These are phyloP conservation scores for Arenaria interpres DNA, from an alignment of 2,113 vertebrate genomes.

Conservation along the genomic window DNA sequence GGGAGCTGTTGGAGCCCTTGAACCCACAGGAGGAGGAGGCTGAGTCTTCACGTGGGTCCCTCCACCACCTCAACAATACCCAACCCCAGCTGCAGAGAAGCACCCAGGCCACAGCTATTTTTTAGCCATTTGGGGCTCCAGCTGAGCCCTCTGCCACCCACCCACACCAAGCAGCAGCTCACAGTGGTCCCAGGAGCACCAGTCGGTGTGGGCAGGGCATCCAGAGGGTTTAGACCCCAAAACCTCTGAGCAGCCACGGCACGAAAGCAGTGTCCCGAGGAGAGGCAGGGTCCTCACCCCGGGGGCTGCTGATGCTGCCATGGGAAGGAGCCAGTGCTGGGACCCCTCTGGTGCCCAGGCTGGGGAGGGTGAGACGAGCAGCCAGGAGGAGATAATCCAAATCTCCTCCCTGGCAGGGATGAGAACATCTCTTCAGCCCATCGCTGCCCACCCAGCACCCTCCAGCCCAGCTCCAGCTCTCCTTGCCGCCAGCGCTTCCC, in stretches of 20 bases:
- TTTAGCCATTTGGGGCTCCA: not conserved
- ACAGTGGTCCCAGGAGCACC: not conserved
- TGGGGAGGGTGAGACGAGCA: not conserved
- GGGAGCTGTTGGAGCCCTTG: not conserved
- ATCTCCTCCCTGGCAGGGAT: not conserved
- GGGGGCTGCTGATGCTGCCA: not conserved
- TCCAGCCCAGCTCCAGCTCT: not conserved
- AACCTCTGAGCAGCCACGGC: not conserved
- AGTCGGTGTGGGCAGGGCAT: not conserved
- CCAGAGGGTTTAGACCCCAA: not conserved
- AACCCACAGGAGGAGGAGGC: not conserved
- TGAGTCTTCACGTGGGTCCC: not conserved
- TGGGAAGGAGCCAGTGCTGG: not conserved
- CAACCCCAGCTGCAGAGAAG: not conserved
- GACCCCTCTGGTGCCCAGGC: not conserved
- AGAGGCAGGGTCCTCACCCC: not conserved
- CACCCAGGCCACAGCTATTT: not conserved
- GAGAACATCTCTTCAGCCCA: not conserved
- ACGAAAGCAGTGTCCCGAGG: not conserved
- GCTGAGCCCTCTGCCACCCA: not conserved
- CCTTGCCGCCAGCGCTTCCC: not conserved
- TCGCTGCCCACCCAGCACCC: accelerated
- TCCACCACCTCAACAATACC: accelerated
- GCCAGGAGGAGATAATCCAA: not conserved
- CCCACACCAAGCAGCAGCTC: accelerated